Base-by-base conservation (phyloP, 2,113 vertebrate species). In the Lasiurus cinereus region DNA sequence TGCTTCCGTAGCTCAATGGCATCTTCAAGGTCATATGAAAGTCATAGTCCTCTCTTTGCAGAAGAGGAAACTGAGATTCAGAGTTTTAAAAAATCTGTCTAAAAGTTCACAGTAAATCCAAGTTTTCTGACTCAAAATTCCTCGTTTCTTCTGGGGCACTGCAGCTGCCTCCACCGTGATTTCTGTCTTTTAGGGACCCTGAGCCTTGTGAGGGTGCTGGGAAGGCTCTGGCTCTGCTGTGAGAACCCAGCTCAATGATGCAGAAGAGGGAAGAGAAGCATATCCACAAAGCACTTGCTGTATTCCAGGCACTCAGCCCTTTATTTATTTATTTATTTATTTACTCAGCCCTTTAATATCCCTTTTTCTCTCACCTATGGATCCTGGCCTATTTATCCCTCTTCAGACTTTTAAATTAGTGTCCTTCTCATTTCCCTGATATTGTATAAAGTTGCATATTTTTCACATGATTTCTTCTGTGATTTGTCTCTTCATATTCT, bases 141-240 rank as follows among this genome's bases (percentile, higher is more conserved):
- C 18, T 12, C 8, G 0, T 83, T 67, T 56, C 69, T 90, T 83
- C 18, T 16, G 1, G 0, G 0, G 46, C 19, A 29, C 54, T 21
- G 0, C 4, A 50, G 66, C 31, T 4, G 3, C 11, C 8, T 18
- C 2, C 0, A 16, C 13, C 0, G 1, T 83, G n/a, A 56, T n/a
- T 50, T 27, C 11, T 3, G 16, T 73, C 31, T 82, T 67, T 21
- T 8, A 19, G 33, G 33, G 33, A 22, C 8, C 9, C 8, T 13
- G 12, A 48, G 15, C 29, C 31, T 50, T 48, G 46, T 22, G 46
- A 67, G 86, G 21, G 36, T 2, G 24, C n/a, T 64, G 6, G 76
- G 50, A 15, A 14, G 9, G 13, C 69, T 3, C 14, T 7, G 7
- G 72, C 56, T 87, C 33, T 29, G 43, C 33, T 31, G 6, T 12